phyloP scores from a whole-genome alignment of 2,888 invertebrate genomes.

The Hirtodrosophila alboralis region DNA sequence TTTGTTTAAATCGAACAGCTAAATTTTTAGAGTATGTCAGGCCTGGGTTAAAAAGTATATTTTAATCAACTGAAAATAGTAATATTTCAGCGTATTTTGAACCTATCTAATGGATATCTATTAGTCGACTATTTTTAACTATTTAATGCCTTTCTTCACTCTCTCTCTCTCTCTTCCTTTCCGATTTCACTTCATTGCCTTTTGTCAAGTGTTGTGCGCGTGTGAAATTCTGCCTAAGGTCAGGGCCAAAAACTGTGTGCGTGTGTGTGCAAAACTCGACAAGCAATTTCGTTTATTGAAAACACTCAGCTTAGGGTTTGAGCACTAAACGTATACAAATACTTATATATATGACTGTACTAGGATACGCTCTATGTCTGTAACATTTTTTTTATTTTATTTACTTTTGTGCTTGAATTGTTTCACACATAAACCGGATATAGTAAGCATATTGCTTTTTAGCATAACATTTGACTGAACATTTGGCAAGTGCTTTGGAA shows the following conservation, averaged over 20 bases:
- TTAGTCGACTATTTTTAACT: neutral
- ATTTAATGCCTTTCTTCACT: neutral
- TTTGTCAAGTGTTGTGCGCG: constrained; percentile 46
- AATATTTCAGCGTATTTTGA: neutral
- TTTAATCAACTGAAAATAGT: too few relatives aligned
- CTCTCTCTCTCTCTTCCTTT: neutral
- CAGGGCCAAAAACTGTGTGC: constrained; percentile 37
- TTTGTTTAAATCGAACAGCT: too few relatives aligned
- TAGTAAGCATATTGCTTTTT: constrained; percentile 50
- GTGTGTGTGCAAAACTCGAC: constrained; percentile 24
- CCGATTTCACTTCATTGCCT: constrained; percentile 10
- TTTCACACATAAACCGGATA: constrained; percentile 24
- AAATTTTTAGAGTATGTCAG: too few relatives aligned
- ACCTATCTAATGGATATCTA: constrained; percentile 5
- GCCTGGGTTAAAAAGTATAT: too few relatives aligned
- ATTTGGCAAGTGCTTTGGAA: constrained; percentile 35
- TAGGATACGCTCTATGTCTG: constrained; percentile 4
- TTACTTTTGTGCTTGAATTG: constrained; percentile 12
- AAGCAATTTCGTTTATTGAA: constrained; percentile 71
- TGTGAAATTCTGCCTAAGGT: constrained; percentile 72
- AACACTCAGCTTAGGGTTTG: constrained; percentile 26
- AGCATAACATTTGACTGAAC: constrained; percentile 57
- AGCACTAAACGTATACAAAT: neutral
- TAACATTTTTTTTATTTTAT: constrained; percentile 38
- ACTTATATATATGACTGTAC: neutral